Evolutionary conservation across 2,797 vertebrate species (phyloP).

Genomic region (Macropodus opercularis): DNA sequence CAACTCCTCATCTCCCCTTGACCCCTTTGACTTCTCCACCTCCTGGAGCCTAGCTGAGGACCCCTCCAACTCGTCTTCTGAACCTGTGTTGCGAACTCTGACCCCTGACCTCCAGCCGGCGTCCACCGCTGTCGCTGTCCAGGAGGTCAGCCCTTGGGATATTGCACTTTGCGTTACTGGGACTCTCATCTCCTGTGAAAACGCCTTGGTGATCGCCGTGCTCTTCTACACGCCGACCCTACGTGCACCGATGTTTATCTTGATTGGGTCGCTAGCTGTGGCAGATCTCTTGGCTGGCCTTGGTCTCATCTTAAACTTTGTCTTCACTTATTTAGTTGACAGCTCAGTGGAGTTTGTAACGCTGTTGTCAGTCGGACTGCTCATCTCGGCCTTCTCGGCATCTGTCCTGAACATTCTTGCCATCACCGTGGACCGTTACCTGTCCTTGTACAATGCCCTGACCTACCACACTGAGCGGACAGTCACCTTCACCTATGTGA

Average conservation of each 20-base stretch:
- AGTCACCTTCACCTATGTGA: constrained; percentile 85
- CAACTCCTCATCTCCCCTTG: constrained; percentile 69
- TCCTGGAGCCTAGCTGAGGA: constrained; percentile 71
- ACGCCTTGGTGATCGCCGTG: constrained; percentile 90
- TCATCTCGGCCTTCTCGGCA: constrained; percentile 90
- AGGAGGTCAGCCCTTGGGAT: constrained; percentile 88
- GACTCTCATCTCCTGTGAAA: constrained; percentile 90
- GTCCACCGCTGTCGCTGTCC: constrained; percentile 8
- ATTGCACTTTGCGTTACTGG: constrained; percentile 89
- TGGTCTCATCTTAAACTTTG: constrained; percentile 89
- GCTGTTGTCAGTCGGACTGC: constrained; percentile 84
- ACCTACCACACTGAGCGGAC: constrained; percentile 92
- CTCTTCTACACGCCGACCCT: constrained; percentile 88
- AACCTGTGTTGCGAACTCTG: constrained; percentile 53
- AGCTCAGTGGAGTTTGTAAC: constrained; percentile 81
- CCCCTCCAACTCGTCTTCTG: constrained; percentile 65
- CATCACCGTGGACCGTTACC: constrained; percentile 92
- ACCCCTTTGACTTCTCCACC: constrained; percentile 67
- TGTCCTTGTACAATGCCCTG: constrained; percentile 92
- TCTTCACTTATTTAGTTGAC: constrained; percentile 82
- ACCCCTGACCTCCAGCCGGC: constrained; percentile 62
- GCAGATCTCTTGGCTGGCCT: constrained; percentile 89
- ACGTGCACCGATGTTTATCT: constrained; percentile 87
- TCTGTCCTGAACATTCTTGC: constrained; percentile 90
- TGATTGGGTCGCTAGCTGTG: constrained; percentile 89